Evolutionary conservation across 2,797 vertebrate genomes (phyloP).

Genomic region (Amblyraja radiata): DNA sequence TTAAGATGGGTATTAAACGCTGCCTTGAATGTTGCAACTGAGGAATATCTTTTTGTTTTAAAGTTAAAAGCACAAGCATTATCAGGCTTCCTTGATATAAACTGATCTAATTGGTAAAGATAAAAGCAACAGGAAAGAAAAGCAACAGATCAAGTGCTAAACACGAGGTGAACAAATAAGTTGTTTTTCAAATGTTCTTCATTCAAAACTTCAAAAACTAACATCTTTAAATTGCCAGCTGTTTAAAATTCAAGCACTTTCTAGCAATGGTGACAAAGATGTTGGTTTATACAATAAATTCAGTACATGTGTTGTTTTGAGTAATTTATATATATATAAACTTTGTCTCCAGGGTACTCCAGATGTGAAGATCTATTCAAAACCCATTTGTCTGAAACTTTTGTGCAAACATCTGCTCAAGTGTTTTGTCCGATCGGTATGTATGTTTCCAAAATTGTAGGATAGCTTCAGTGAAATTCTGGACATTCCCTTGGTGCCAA

Average conservation of each 20-base stretch:
- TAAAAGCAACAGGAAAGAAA: background rate
- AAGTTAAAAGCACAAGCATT: background rate
- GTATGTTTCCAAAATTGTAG: constrained; percentile 43
- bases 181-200: background rate
- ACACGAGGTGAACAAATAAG: background rate
- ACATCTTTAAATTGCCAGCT: background rate
- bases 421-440: constrained; percentile 86
- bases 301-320: background rate
- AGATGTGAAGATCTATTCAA: constrained; percentile 85
- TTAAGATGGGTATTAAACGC: background rate
- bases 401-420: constrained; percentile 87
- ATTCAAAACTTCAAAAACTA: background rate
- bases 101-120: background rate
- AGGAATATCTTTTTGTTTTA: background rate
- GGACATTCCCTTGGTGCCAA: background rate
- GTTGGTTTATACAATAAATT: background rate
- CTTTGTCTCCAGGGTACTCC: constrained; percentile 73
- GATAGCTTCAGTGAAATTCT: background rate
- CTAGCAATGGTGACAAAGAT: background rate
- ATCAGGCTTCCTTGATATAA: background rate
- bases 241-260: constrained; percentile 16
- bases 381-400: constrained; percentile 77
- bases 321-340: background rate
- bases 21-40: background rate
- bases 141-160: background rate